These are phyloP conservation scores for Noctua pronuba DNA, from an alignment of 2,888 invertebrate species.

Conservation along the genomic window DNA sequence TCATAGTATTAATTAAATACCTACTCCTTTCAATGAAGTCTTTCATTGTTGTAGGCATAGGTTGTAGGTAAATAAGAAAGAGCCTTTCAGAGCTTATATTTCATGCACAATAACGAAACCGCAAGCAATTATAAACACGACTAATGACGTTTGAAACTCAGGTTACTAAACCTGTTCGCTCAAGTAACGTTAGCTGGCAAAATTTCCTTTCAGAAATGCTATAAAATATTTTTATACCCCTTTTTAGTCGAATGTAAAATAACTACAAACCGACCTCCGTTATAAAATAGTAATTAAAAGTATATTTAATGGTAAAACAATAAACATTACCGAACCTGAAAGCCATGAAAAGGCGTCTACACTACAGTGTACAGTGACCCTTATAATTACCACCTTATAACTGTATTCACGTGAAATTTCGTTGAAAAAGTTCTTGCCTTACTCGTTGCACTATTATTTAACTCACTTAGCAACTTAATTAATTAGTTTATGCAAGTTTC, in stretches of 20 bases:
- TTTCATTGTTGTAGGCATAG: neutral
- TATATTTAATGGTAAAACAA: slow-evolving; percentile 7
- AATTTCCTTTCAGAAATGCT: neutral
- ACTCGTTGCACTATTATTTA: slow-evolving; percentile 62
- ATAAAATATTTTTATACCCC: neutral
- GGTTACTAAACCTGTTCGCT: neutral
- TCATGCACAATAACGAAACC: neutral
- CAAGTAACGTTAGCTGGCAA: neutral
- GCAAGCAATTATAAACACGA: neutral
- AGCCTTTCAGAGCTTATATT: neutral
- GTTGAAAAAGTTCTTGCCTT: slow-evolving; percentile 52
- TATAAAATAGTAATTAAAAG: slow-evolving; percentile 10
- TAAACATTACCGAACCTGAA: slow-evolving; percentile 10
- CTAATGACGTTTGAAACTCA: neutral
- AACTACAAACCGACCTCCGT: neutral
- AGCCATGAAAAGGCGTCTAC: slow-evolving; percentile 30
- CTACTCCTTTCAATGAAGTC: neutral
- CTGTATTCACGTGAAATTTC: slow-evolving; percentile 49
- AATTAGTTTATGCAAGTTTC: slow-evolving; percentile 60
- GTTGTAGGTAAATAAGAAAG: neutral
- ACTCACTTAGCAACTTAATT: slow-evolving; percentile 56
- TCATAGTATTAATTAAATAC: neutral
- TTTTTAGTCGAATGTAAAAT: neutral
- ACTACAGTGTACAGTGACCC: neutral
- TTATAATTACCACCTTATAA: slow-evolving; percentile 41